Base-by-base conservation (phyloP, 2,113 vertebrate genomes). In the Thryonomys swinderianus region DNA sequence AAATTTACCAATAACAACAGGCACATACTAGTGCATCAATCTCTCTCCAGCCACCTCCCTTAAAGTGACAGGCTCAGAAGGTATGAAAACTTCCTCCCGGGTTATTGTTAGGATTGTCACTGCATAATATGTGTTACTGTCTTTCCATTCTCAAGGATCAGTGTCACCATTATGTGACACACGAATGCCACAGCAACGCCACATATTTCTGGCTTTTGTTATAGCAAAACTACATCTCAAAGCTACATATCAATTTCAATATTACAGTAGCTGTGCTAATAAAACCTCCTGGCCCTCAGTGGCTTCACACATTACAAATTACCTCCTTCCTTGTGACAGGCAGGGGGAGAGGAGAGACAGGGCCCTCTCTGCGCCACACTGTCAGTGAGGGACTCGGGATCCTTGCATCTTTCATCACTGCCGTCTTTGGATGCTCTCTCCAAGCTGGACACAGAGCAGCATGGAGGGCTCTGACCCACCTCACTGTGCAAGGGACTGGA, bases 1-100 rank as follows among this genome's bases (percentile, higher is more conserved):
- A 94, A 69, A 90, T 62, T 82, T 34, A 90, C 37, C 62, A 76
- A 27, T 84, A 80, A 86, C 51, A 67, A 27, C 16, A 76, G 94
- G 88, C 67, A 91, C 27, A 45, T 57, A 45, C 40, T 42, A 85
- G 62, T 34, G 37, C 18, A 6, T 13, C 64, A 34, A 12, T 79
- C 3, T 78, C n/a, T 27, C 84, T 87, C 45, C 25, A 85, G 51
- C 10, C 21, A 34, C 40, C 76, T 88, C 13, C 18, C 57, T 37
- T 69, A 48, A 37, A 69, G 23, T n/a, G 30, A 61, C 8, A 76
- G 4, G 32, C 23, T 79, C 34, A 17, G 13, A 17, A 53, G 40
- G 14, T 34, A 21, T 30, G 25, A 85, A 53, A 34, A 51, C 57
- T 83, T 69, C 48, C 32, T 55, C 4, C 27, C 20, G 51, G 25